Evolutionary conservation across 2,113 vertebrate species (phyloP).

Genomic region (rat (Rattus norvegicus)): GRCr8 NC_086031.1:40684501-40685000

Average conservation of each 20-base stretch:
- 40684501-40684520: no score
- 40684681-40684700: neutral
- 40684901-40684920: neutral
- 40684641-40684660: neutral
- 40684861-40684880: neutral
- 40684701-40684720: neutral
- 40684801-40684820: neutral
- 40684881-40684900: neutral
- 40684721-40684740: slow-evolving; percentile 3
- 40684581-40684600: neutral
- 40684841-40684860: neutral
- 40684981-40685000: neutral
- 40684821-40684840: neutral
- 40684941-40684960: neutral
- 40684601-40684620: neutral
- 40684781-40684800: neutral
- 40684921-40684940: neutral
- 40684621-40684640: neutral
- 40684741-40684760: neutral
- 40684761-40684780: neutral
- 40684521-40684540: neutral
- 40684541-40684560: neutral
- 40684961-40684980: neutral
- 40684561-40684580: neutral
- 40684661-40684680: neutral